Conservation (phyloP, 2,888 invertebrate species). For the Anticlea derivata region DNA sequence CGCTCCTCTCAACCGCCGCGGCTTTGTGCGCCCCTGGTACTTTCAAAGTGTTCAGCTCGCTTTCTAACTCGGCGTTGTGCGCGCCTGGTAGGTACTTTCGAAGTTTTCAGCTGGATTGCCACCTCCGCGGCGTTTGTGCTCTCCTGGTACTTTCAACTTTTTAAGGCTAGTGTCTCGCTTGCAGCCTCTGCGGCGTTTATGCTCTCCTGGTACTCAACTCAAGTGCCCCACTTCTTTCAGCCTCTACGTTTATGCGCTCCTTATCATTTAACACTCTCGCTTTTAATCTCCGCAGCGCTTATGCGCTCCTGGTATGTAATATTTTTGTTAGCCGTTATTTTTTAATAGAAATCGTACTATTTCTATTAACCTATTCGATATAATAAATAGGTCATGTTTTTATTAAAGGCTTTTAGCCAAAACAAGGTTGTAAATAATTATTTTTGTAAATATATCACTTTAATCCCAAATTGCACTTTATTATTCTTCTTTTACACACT, state of each 20-base stretch:
- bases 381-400: too few relatives aligned
- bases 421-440: conserved; percentile 2
- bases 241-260: too few relatives aligned
- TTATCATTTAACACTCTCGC: too few relatives aligned
- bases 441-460: background rate
- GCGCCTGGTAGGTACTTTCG: background rate
- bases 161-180: too few relatives aligned
- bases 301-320: too few relatives aligned
- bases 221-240: too few relatives aligned
- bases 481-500: conserved; percentile 8
- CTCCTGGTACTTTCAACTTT: background rate
- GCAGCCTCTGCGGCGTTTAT: too few relatives aligned
- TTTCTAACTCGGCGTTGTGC: background rate
- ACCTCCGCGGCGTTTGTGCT: background rate
- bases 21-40: conserved; percentile 21
- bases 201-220: too few relatives aligned
- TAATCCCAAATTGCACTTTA: conserved; percentile 19
- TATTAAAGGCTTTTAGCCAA: conserved; percentile 6
- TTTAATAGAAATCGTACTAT: background rate
- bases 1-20: conserved; percentile 24
- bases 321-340: too few relatives aligned
- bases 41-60: conserved; percentile 3
- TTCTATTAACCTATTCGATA: too few relatives aligned
- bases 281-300: too few relatives aligned
- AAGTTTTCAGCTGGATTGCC: too few relatives aligned